Evolutionary conservation across 2,113 vertebrate species (phyloP), one percentile per base, ranked within the genome.

Genomic region (Ranitomeya variabilis): DNA sequence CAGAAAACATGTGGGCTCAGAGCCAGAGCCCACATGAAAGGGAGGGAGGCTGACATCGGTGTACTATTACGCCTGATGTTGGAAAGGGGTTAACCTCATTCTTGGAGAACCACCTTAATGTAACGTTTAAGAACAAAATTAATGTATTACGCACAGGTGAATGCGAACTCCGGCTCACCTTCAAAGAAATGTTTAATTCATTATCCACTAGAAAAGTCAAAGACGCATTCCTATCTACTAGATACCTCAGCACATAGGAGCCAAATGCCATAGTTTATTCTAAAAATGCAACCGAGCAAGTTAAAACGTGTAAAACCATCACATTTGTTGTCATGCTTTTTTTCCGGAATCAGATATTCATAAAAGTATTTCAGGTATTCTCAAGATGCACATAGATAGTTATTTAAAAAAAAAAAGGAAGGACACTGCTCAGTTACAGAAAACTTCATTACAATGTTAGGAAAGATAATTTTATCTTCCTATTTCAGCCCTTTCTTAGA

Each of bases 251-350:
- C 12, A 12, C 14, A 62, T 12, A 59, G 16, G 19, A 83, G 31
- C 12, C 0, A 64, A 67, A 69, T 83, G 18, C 8, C 2, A 18
- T 54, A 15, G 6, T 37, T 52, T 76, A 31, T 15, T 83, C n/a
- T 5, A 54, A 69, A 69, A 69, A 83, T 81, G 79, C 79, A 81
- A 81, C 79, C 79, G 45, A 62, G 62, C 79, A 71, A 83, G 62
- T n/a, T 54, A 67, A 52, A 83, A n/a, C 81, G 67, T 69, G 31
- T 26, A 52, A 13, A 55, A 18, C 81, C 3, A 52, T 67, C n/a
- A 54, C 15, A 62, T 37, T 81, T 60, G 15, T 81, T 18, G 26
- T 81, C 57, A 45, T 60, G 37, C 73, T 45, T 59, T 54, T 52
- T 77, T 80, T 60, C 59, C 26, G 6, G 73, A 62, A 60, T 81